A percentile compares a stretch with the other conserved stretches of the same genome.
These are phyloP conservation scores for Stegophylla sp. DNA, from an alignment of 2,888 invertebrate species.

Conservation along the genomic window DNA sequence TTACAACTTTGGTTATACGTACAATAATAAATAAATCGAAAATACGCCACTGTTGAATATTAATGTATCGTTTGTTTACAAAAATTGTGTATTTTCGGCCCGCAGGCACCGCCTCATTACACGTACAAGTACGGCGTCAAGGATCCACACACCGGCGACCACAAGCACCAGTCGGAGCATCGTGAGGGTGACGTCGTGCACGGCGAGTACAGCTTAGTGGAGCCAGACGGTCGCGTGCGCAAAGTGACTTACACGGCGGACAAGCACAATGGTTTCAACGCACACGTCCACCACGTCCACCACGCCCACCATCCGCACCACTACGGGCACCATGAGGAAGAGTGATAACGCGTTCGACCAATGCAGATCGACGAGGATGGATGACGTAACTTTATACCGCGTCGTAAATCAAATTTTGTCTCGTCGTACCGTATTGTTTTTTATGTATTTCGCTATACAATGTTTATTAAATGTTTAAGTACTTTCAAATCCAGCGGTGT, in stretches of 20 bases:
- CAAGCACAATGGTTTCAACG: constrained; percentile 80
- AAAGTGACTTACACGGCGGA: constrained; percentile 78
- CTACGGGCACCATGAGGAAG: constrained; percentile 41
- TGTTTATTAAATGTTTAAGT: too few species aligned
- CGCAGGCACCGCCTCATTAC: constrained; percentile 66
- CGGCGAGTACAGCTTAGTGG: constrained; percentile 68
- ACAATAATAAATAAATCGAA: too few species aligned
- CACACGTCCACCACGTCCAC: constrained; percentile 67
- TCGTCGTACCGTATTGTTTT: not conserved
- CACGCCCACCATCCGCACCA: constrained; percentile 60
- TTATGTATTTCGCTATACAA: too few species aligned
- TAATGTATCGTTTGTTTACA: too few species aligned
- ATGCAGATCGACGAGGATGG: too few species aligned
- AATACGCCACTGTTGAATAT: too few species aligned
- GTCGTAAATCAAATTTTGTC: not conserved
- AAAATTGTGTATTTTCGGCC: too few species aligned
- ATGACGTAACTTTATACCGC: not conserved
- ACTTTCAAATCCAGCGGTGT: not conserved
- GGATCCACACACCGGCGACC: constrained; percentile 77
- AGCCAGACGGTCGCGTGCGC: constrained; percentile 77
- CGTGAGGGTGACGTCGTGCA: constrained; percentile 76
- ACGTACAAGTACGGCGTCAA: constrained; percentile 78
- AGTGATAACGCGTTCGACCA: constrained; percentile 3
- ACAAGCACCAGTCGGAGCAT: constrained; percentile 76
- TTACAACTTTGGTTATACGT: too few species aligned